Conservation (phyloP, 1,140 invertebrate species). For the Metopolophium dirhodum region DNA sequence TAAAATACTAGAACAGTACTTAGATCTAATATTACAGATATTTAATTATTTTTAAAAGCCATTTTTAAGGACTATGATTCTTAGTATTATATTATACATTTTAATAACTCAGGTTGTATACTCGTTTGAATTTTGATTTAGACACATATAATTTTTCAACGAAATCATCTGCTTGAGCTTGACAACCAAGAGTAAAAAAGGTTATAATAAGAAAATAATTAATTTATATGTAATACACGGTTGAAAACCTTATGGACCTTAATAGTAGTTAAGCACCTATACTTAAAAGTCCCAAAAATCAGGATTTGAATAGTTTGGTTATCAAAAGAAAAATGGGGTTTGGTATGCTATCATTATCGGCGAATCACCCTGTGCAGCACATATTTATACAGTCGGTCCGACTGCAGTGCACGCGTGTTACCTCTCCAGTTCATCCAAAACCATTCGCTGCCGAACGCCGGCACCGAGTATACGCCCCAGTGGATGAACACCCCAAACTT, state of each 20-base stretch:
- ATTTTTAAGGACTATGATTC: not conserved
- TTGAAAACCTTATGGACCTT: not conserved
- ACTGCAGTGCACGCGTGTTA: not conserved
- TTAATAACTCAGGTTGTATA: no score
- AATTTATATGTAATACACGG: not conserved
- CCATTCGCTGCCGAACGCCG: constrained; percentile 85
- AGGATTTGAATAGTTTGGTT: not conserved
- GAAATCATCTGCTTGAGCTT: no score
- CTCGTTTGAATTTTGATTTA: not conserved
- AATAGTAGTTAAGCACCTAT: not conserved
- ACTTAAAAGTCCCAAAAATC: not conserved
- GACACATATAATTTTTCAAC: not conserved
- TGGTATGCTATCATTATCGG: not conserved
- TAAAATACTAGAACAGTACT: no score
- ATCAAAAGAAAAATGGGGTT: not conserved
- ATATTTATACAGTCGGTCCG: not conserved
- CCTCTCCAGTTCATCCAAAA: constrained; percentile 82
- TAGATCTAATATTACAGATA: not conserved
- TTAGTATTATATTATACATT: not conserved
- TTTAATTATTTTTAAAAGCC: not conserved
- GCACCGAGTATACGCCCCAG: constrained; percentile 92
- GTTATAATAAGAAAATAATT: no score
- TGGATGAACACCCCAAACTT: constrained; percentile 94
- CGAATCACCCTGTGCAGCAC: not conserved
- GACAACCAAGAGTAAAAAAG: no score